Evolutionary conservation across 2,888 invertebrate genomes (phyloP).

Genomic region (Drosophila meridiana): DNA sequence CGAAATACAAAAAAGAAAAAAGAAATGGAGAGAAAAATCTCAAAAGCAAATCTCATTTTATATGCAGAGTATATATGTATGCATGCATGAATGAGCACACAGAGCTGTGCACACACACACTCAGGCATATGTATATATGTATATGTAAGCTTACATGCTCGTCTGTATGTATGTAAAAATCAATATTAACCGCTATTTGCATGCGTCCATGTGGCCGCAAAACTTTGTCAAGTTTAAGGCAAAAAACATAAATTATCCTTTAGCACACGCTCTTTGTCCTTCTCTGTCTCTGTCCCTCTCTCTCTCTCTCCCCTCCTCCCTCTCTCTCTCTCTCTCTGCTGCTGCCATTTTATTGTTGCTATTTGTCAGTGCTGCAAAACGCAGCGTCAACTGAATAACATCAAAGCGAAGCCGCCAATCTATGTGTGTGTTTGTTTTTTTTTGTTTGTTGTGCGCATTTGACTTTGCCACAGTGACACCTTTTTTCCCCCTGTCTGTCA

Average conservation of each 20-base stretch:
- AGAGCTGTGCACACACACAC: constrained; percentile 13
- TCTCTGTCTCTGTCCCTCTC: not conserved
- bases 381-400: constrained; percentile 38
- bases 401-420: constrained; percentile 47
- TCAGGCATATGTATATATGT: constrained; percentile 8
- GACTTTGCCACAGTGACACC: constrained; percentile 59
- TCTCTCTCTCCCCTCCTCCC: not conserved
- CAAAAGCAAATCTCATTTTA: constrained; percentile 42
- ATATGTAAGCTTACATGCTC: constrained; percentile 2
- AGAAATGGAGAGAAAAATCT: constrained; percentile 27
- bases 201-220: constrained; percentile 42
- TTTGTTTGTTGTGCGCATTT: constrained; percentile 31
- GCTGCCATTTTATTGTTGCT: constrained; percentile 23
- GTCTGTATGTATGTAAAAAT: constrained; percentile 31
- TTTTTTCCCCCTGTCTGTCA: constrained; percentile 32
- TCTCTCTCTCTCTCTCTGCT: not conserved
- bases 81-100: constrained; percentile 21
- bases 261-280: constrained; percentile 17
- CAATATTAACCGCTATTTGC: constrained; percentile 48
- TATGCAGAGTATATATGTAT: constrained; percentile 40
- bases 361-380: constrained; percentile 28
- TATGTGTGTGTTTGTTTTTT: not conserved
- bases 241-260: constrained; percentile 65
- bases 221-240: constrained; percentile 66
- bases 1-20: not conserved